Percentiles rank a stretch among this genome's conserved stretches.
These are phyloP conservation scores for Oxygymnocypris stewartii DNA, from an alignment of 2,113 vertebrate species.

Conservation along the genomic window DNA sequence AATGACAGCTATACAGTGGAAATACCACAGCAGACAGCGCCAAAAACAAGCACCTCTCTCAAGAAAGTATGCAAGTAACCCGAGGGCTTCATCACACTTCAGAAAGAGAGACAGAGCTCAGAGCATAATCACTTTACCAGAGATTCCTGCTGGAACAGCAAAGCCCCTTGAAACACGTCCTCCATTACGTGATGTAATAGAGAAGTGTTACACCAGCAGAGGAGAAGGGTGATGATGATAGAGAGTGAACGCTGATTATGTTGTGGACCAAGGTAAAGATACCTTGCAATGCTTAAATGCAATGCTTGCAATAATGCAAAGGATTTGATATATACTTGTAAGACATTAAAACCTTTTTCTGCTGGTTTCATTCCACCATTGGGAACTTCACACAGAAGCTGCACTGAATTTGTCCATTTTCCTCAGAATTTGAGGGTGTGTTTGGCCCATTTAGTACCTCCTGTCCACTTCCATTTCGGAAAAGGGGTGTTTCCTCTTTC, in stretches of 20 bases:
- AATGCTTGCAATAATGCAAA: too few species aligned
- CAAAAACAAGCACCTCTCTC: constrained; percentile 11
- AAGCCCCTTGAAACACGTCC: constrained; percentile 32
- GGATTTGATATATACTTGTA: not conserved
- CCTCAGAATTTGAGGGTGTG: constrained; percentile 16
- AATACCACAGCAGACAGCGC: not conserved
- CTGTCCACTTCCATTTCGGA: constrained; percentile 5
- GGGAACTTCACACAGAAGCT: not conserved
- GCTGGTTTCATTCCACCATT: not conserved
- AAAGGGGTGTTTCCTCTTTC: constrained; percentile 31
- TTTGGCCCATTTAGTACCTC: constrained; percentile 21
- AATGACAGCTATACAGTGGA: not conserved
- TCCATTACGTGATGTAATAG: constrained; percentile 26
- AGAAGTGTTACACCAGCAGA: constrained; percentile 13
- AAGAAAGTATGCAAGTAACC: constrained; percentile 8
- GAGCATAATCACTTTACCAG: constrained; percentile 34
- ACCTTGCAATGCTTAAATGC: not conserved
- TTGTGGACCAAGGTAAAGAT: not conserved
- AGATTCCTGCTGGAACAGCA: not conserved
- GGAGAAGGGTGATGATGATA: constrained; percentile 16
- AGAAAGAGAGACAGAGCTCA: not conserved
- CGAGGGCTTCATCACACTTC: not conserved
- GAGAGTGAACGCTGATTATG: not conserved
- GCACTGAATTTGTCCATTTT: not conserved
- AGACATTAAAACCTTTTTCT: not conserved